A percentile compares a stretch with the other conserved stretches of the same genome.
phyloP scores from a whole-genome alignment of 2,888 invertebrate genomes.

The Drosophila ezoana region DNA sequence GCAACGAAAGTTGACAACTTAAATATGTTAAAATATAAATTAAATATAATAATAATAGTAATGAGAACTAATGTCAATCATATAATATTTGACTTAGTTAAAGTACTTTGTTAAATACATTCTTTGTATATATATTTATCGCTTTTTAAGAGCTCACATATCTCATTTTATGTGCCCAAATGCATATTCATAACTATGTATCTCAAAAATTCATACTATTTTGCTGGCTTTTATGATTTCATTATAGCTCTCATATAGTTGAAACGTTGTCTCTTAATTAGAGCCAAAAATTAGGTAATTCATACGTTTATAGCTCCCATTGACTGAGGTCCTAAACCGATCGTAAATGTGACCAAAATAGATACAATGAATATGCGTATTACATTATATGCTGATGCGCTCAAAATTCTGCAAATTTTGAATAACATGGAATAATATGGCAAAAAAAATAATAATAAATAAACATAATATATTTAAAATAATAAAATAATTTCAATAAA shows the following conservation, averaged over 20 bases:
- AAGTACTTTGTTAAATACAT: not conserved
- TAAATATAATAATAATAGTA: no score
- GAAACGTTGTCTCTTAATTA: conserved; percentile 16
- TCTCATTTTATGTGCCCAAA: not conserved
- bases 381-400: not conserved
- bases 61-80: no score
- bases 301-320: conserved; percentile 5
- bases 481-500: no score
- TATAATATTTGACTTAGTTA: no score
- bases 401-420: not conserved
- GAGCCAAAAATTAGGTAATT: conserved; percentile 4
- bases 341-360: conserved; percentile 19
- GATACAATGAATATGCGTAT: conserved; percentile 1
- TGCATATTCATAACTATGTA: not conserved
- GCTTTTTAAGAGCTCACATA: not conserved
- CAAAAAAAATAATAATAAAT: no score
- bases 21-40: no score
- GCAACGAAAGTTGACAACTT: no score
- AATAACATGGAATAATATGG: not conserved
- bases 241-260: conserved; percentile 10
- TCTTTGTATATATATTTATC: not conserved
- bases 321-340: not conserved
- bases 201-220: not conserved
- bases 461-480: no score
- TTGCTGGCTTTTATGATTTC: conserved; percentile 1